Conservation (phyloP, 2,888 invertebrate species). For the Drosophila meridiana region DNA sequence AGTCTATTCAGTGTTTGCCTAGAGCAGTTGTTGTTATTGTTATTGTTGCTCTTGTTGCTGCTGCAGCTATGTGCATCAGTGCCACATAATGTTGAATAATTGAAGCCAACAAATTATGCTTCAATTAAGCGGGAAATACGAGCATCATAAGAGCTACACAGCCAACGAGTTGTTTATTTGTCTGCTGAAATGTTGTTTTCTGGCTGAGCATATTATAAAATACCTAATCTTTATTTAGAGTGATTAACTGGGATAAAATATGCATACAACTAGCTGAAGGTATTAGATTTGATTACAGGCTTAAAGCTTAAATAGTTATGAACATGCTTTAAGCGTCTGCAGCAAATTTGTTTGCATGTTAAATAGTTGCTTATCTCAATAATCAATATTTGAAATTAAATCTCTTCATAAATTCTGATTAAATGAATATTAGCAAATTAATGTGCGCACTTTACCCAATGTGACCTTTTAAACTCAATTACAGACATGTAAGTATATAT, state of each 20-base stretch:
- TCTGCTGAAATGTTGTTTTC: not conserved
- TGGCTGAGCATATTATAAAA: not conserved
- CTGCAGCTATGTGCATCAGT: constrained; percentile 7
- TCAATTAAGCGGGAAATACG: constrained; percentile 2
- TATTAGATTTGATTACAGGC: no score
- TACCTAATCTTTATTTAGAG: not conserved
- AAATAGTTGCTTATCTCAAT: not conserved
- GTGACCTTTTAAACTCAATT: not conserved
- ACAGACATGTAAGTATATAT: not conserved
- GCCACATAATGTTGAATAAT: not conserved
- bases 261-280: not conserved
- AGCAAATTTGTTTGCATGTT: not conserved
- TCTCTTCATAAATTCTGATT: not conserved
- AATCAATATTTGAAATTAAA: not conserved
- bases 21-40: constrained; percentile 14
- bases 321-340: not conserved
- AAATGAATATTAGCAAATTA: constrained; percentile 1
- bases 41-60: constrained; percentile 10
- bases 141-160: not conserved
- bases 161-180: not conserved
- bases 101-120: constrained; percentile 11
- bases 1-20: constrained; percentile 39
- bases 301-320: not conserved
- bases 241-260: not conserved
- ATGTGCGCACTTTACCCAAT: not conserved